phyloP scores from a whole-genome alignment of 2,797 vertebrate genomes.

The Tadarida brasiliensis region DNA sequence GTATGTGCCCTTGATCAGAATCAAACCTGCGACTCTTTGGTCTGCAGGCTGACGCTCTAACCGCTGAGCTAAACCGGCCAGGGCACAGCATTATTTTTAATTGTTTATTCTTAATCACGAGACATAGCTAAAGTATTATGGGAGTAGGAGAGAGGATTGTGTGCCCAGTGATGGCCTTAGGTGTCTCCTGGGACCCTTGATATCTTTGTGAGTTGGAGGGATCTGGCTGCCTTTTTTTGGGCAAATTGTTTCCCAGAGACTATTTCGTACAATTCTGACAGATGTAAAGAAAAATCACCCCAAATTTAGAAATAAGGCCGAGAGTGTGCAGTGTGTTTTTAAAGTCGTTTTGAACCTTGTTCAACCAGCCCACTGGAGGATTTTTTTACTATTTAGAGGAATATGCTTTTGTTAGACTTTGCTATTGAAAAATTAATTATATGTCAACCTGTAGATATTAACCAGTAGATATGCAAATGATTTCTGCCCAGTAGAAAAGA shows the following conservation, averaged over 20 bases:
- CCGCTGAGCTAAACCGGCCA: no score
- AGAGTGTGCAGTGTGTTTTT: not conserved
- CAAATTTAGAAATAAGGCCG: not conserved
- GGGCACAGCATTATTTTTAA: no score
- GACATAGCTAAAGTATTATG: not conserved
- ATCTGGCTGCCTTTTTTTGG: not conserved
- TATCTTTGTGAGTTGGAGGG: not conserved
- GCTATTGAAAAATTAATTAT: constrained; percentile 38
- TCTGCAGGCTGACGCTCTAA: no score
- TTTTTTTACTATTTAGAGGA: constrained; percentile 29
- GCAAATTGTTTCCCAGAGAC: not conserved
- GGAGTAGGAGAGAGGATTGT: not conserved
- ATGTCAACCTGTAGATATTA: constrained; percentile 54
- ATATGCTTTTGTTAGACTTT: constrained; percentile 40
- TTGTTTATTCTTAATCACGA: not conserved
- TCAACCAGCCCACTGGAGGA: not conserved
- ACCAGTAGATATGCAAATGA: constrained; percentile 36
- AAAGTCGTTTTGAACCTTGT: not conserved
- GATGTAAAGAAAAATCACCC: not conserved
- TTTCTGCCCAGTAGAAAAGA: constrained; percentile 44
- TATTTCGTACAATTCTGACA: not conserved
- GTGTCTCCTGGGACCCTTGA: not conserved
- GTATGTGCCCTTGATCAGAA: no score
- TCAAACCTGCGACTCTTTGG: no score
- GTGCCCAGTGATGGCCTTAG: not conserved